Evolutionary conservation across 2,113 vertebrate species (phyloP).

Genomic region (Elephas maximus): DNA sequence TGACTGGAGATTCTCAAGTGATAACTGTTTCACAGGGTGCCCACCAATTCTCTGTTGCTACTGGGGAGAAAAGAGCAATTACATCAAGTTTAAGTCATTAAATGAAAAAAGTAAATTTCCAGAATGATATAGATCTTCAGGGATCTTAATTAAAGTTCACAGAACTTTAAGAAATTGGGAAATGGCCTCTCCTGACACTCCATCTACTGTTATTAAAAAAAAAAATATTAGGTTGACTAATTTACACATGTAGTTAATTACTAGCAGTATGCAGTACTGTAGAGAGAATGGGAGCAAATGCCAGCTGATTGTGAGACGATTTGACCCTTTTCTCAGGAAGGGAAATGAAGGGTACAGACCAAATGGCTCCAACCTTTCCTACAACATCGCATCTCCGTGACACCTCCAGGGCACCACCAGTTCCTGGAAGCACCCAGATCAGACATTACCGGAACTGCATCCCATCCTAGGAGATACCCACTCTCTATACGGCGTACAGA

Average conservation of each 20-base stretch:
- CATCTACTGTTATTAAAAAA: conserved; percentile 12
- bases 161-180: conserved; percentile 71
- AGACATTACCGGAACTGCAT: neutral
- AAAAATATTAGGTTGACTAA: neutral
- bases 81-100: conserved; percentile 62
- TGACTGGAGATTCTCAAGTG: neutral
- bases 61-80: neutral
- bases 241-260: conserved; percentile 60
- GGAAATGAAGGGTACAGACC: neutral
- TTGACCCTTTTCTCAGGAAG: neutral
- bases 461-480: neutral
- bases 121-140: conserved; percentile 66
- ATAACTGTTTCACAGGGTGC: conserved; percentile 32
- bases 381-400: neutral
- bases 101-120: conserved; percentile 54
- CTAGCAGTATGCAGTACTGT: neutral
- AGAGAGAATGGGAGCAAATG: neutral
- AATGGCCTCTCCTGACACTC: conserved; percentile 67
- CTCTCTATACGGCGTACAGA: neutral
- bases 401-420: neutral
- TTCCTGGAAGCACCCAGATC: neutral
- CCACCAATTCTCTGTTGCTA: neutral
- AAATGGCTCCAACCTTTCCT: neutral
- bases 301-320: neutral
- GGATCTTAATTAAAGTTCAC: conserved; percentile 74